Percentiles rank a stretch among this genome's conserved stretches.
Evolutionary conservation across 2,797 vertebrate species (phyloP).

Genomic region (Orestias chungarensis): DNA sequence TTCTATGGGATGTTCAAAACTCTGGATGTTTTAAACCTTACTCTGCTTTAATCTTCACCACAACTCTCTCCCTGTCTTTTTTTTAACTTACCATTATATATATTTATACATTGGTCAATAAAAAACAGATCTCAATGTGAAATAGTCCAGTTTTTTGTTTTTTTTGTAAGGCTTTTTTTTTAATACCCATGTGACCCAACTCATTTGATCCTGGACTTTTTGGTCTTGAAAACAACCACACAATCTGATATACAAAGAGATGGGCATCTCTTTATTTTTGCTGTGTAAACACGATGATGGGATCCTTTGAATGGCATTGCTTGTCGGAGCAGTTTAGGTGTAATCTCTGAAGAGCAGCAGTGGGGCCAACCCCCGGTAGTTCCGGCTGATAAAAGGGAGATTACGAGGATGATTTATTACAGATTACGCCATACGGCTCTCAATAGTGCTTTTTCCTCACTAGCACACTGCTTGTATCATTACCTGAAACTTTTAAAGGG

Average conservation of each 20-base stretch:
- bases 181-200: not conserved
- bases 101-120: not conserved
- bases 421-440: constrained; percentile 62
- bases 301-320: constrained; percentile 46
- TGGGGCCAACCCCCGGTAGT: constrained; percentile 37
- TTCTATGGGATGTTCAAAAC: no score
- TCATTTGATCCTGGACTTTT: not conserved
- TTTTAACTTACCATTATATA: not conserved
- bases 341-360: constrained; percentile 62
- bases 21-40: not conserved
- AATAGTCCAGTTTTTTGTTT: not conserved
- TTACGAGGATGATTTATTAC: constrained; percentile 69
- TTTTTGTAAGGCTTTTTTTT: not conserved
- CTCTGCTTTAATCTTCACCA: no score
- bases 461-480: constrained; percentile 1
- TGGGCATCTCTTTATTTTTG: constrained; percentile 21
- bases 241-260: not conserved
- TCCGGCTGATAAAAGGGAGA: constrained; percentile 73
- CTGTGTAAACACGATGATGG: constrained; percentile 22
- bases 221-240: not conserved
- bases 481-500: constrained; percentile 4
- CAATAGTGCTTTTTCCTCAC: constrained; percentile 9
- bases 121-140: not conserved
- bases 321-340: constrained; percentile 50
- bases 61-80: not conserved